phyloP scores from a whole-genome alignment of 37 sponge, comb jelly and placozoan genomes.

The Mnemiopsis leidyi region DNA sequence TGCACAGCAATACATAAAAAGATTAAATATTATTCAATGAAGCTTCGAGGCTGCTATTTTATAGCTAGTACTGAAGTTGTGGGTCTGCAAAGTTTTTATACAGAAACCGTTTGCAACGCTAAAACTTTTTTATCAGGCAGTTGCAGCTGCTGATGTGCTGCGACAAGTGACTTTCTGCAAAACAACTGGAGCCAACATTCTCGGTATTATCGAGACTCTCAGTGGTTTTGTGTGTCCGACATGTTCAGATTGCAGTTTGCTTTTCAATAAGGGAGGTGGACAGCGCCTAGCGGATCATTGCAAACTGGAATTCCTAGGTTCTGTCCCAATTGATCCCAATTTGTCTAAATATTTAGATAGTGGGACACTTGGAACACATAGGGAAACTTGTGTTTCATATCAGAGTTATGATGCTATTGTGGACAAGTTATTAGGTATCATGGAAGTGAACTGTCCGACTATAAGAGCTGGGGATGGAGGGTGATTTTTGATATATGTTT shows the following conservation, averaged over 20 bases:
- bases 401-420: conserved; percentile 13
- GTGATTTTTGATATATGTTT: no score
- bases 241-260: conserved; percentile 64
- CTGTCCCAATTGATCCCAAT: conserved; percentile 48
- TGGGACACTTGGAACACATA: background rate
- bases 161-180: conserved; percentile 67
- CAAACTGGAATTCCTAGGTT: conserved; percentile 53
- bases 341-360: conserved; percentile 4
- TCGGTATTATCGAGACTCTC: conserved; percentile 66
- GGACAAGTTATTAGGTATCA: background rate
- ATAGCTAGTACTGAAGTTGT: no score
- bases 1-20: no score
- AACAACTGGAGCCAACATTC: conserved; percentile 40
- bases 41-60: no score
- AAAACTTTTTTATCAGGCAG: conserved; percentile 31
- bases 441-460: background rate
- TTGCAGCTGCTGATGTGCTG: conserved; percentile 66
- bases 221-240: conserved; percentile 69
- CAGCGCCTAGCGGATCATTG: conserved; percentile 53
- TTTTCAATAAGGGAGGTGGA: conserved; percentile 61
- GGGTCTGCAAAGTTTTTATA: no score
- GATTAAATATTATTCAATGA: no score
- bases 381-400: background rate
- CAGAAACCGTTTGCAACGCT: background rate
- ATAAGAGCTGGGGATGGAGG: background rate